Evolutionary conservation across 2,113 vertebrate genomes (phyloP).

Genomic region (Vulpes vulpes): DNA sequence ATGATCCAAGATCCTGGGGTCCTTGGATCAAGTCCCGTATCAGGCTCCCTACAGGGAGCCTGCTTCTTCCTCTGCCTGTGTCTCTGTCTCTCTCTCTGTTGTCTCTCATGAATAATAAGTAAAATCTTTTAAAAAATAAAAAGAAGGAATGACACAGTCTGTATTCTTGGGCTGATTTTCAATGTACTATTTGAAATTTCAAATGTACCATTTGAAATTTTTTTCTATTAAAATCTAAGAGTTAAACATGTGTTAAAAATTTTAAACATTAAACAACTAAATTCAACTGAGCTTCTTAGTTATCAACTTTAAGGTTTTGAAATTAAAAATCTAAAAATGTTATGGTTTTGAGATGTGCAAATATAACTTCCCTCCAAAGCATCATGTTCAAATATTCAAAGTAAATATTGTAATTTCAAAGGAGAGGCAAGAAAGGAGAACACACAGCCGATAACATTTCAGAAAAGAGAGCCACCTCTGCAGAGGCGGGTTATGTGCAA

Average conservation of each 20-base stretch:
- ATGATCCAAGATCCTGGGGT: too few relatives aligned
- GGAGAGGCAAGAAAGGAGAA: not conserved
- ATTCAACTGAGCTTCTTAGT: not conserved
- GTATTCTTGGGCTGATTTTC: slow-evolving; percentile 28
- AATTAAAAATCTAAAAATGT: slow-evolving; percentile 40
- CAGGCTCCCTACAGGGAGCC: too few relatives aligned
- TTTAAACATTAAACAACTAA: not conserved
- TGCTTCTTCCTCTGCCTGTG: too few relatives aligned
- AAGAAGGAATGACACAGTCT: not conserved
- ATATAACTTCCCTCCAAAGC: slow-evolving; percentile 23
- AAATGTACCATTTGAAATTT: not conserved
- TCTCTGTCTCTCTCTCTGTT: too few relatives aligned
- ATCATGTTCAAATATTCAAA: not conserved
- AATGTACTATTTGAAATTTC: not conserved
- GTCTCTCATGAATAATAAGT: too few relatives aligned
- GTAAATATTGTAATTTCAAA: slow-evolving; percentile 39
- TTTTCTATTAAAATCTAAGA: slow-evolving; percentile 33
- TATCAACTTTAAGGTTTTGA: slow-evolving; percentile 3
- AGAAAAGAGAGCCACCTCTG: not conserved
- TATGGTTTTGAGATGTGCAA: not conserved
- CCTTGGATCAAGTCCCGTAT: too few relatives aligned
- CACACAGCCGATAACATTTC: not conserved
- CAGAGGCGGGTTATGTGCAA: not conserved
- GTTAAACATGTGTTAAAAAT: not conserved
- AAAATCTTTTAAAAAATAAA: not conserved